Base-by-base conservation (phyloP, 2,113 vertebrate genomes). In the Cyprinodon brontotheroides region DNA sequence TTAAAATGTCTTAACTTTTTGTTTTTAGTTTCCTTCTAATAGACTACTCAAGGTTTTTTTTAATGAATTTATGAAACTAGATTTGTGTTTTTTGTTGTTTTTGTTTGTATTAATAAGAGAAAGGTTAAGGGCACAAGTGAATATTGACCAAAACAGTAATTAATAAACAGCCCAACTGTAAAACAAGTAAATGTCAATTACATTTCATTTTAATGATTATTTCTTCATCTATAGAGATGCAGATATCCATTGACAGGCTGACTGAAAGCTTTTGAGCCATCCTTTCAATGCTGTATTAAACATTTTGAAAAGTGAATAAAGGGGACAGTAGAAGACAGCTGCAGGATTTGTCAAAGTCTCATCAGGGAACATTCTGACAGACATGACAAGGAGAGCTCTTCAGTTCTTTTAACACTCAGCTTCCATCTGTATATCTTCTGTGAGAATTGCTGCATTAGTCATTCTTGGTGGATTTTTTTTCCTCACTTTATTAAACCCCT, bases 171-270 rank as follows among this genome's bases (percentile, higher is more conserved):
- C 4, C 40, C 4, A 41, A 41, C 40, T 5, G 4, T 41, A 41
- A 41, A 41, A 41, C 40, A 29, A 29, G 29, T 29, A 29, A 29
- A 29, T 53, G 17, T 53, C 50, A 8, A 53, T 53, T 17, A 53
- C 1, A 20, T 20, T 17, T 5, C 9, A 17, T 20, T 17, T 53
- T 53, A 9, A 53, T 29, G 29, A 29, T 29, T 47, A 8, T 65
- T 66, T 63, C 39, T 59, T 57, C 13, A 9, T 11, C n/a, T 63
- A 50, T 37, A 36, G 41, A 59, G 63, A 43, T 40, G 61, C 50
- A 61, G n/a, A 38, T 65, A 3, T 69, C 48, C 65, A 60, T n/a
- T 64, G 57, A 74, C 70, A 68, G 47, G 62, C 62, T 60, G 61
- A 65, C 74, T 68, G 64, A 64, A 53, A 60, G 17, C 68, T 41